A percentile compares a stretch with the other conserved stretches of the same genome.
Conservation (phyloP, 2,113 vertebrate species). For the Poicephalus gulielmi region DNA sequence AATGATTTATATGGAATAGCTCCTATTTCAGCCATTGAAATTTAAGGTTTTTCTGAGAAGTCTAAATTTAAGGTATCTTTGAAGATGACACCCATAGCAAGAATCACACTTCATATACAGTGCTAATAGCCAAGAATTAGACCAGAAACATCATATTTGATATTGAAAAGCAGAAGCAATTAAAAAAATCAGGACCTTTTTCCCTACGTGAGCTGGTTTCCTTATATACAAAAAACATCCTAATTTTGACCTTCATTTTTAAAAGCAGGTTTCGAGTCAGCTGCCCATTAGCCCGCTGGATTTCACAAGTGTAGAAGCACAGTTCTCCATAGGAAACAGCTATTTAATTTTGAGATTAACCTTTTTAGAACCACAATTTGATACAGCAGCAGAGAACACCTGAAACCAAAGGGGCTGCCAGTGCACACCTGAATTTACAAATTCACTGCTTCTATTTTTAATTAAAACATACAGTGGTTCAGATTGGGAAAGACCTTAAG, state of each 20-base stretch:
- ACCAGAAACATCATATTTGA: not conserved
- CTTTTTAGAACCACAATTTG: accelerated
- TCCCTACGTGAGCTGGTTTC: accelerated
- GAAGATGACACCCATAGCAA: not conserved
- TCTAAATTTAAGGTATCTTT: not conserved
- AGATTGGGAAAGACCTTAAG: not conserved
- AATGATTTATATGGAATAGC: not conserved
- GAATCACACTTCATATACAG: not conserved
- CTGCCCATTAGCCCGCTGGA: not conserved
- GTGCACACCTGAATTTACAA: not conserved
- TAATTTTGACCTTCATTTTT: not conserved
- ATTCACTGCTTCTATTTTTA: not conserved
- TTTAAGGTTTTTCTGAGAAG: not conserved
- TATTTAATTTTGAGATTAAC: not conserved
- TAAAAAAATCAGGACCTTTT: not conserved
- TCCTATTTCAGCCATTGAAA: not conserved
- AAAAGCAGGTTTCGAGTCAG: not conserved
- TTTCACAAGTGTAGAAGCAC: not conserved
- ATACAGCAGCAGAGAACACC: not conserved
- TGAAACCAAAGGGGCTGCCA: not conserved
- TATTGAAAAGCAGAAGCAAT: not conserved
- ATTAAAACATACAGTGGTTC: not conserved
- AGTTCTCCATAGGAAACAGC: not conserved
- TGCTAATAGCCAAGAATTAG: not conserved
- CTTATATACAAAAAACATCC: not conserved